phyloP scores from a whole-genome alignment of 2,888 invertebrate species.

The Ceriagrion tenellum region DNA sequence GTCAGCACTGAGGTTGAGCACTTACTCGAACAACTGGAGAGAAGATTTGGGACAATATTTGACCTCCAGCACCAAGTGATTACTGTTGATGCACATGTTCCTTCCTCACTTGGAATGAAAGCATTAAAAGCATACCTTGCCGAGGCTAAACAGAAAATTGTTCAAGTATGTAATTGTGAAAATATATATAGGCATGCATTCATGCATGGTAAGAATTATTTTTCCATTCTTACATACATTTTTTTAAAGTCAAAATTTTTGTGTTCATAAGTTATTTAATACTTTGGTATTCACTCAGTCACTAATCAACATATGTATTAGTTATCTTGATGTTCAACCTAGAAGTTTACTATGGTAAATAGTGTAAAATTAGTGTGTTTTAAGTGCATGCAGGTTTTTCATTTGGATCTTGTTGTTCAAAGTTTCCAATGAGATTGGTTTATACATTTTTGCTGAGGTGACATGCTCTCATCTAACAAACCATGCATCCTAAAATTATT shows the following conservation, averaged over 20 bases:
- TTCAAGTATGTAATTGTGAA: conserved; percentile 77
- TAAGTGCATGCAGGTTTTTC: conserved; percentile 31
- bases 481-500: conserved; percentile 50
- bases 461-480: conserved; percentile 43
- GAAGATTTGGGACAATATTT: conserved; percentile 80
- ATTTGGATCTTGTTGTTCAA: conserved; percentile 41
- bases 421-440: conserved; percentile 23
- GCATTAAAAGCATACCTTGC: conserved; percentile 81
- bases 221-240: not conserved
- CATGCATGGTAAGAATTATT: conserved; percentile 39
- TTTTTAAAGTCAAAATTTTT: conserved; percentile 39
- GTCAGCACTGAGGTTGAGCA: conserved; percentile 81
- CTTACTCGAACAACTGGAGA: conserved; percentile 77
- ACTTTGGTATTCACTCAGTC: not conserved
- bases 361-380: conserved; percentile 36
- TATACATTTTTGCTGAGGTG: conserved; percentile 34
- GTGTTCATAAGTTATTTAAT: not conserved
- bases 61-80: conserved; percentile 81
- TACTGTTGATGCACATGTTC: conserved; percentile 83
- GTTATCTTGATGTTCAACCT: not conserved
- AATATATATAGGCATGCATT: conserved; percentile 19
- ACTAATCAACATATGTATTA: conserved; percentile 6
- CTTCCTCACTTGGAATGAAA: conserved; percentile 83
- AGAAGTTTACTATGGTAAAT: conserved; percentile 25
- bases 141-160: conserved; percentile 79